Conservation (phyloP, 2,888 invertebrate species). For the Andricus quercusramuli region DNA sequence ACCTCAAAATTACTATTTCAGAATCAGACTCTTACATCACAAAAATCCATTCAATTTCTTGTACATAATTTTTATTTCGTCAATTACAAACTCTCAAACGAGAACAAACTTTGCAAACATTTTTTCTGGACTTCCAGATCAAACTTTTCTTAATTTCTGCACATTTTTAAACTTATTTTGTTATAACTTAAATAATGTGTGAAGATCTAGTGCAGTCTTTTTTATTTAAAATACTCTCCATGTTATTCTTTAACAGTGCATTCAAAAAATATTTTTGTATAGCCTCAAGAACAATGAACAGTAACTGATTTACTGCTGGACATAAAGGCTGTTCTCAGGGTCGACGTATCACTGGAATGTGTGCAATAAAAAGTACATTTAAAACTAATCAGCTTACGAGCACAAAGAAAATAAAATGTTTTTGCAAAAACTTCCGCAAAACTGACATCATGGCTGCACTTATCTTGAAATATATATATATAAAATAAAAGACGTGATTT, state of each 20-base stretch:
- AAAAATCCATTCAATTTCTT: background rate
- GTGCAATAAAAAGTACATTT: constrained; percentile 8
- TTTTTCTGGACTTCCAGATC: background rate
- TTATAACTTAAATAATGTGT: background rate
- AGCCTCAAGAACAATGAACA: background rate
- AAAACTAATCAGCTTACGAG: constrained; percentile 28
- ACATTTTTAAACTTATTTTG: background rate
- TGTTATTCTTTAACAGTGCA: background rate
- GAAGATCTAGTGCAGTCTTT: background rate
- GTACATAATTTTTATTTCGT: background rate
- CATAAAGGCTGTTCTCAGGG: constrained; percentile 19
- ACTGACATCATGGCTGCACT: background rate
- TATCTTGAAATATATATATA: background rate
- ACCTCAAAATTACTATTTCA: constrained; percentile 13
- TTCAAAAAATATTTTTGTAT: background rate
- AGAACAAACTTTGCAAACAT: background rate
- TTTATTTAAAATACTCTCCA: too few species aligned
- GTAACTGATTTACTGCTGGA: background rate
- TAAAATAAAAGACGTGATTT: background rate
- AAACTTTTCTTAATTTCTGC: background rate
- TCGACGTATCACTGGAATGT: constrained; percentile 16
- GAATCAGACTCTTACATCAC: background rate
- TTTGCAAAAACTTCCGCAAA: constrained; percentile 4
- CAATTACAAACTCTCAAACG: background rate
- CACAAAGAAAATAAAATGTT: constrained; percentile 9